Evolutionary conservation across 2,888 invertebrate genomes (phyloP), one percentile per base, ranked within the genome.

Genomic region (Meteorus cinctellus): DNA sequence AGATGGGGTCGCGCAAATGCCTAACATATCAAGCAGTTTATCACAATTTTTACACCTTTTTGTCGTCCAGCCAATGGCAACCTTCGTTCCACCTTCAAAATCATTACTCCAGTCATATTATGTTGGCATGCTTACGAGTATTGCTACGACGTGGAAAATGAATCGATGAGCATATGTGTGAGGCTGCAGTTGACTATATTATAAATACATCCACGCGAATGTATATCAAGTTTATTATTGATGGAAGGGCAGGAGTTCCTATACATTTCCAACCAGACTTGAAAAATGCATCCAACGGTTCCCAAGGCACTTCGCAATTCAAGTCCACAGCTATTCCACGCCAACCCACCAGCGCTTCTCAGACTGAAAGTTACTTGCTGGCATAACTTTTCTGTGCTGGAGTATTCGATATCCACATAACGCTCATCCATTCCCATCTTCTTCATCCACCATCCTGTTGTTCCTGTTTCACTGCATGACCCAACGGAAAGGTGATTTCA

Each of bases 211-310:
- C 55, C 55, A 70, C 70, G 65, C 65, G 55, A 70, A 65, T 70
- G 70, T 75, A 70, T 75, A 73, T 70, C 55, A 51, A 55, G 51
- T 41, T 31, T 65, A 65, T 48, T 45, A 31, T 27, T 63, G 72
- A 55, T 66, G 41, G 67, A 71, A 69, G 34, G 19, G 76, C 27
- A 19, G 48, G 71, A 24, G 67, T 65, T 51, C 27, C 45, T 36
- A 79, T 85, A 82, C 83, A 83, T 85, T 83, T 84, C 82, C 81
- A 81, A 78, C 81, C 81, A 81, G 87, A 86, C 87, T 88, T 88
- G 88, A 88, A 88, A 88, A 88, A 88, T 88, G 88, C 87, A 88
- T 88, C 83, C 81, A 81, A 84, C 85, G 80, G 83, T 83, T 86
- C 86, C 85, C 81, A 79, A 85, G 86, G 85, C 87, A 86, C 87